These are phyloP conservation scores for Holocentrus rufus DNA, from an alignment of 2,797 vertebrate species.

Conservation along the genomic window DNA sequence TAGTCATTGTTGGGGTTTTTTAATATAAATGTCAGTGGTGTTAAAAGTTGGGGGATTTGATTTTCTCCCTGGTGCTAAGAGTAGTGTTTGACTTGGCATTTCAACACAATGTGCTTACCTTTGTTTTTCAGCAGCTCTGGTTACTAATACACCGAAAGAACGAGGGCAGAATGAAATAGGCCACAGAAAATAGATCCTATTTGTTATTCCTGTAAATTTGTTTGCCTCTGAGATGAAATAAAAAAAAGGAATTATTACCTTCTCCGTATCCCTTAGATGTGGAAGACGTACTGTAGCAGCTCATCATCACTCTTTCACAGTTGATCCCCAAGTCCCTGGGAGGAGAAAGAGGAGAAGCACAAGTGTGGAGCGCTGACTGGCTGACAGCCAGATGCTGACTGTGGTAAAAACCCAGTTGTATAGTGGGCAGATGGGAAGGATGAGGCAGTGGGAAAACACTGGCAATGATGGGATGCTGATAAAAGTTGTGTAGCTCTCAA, in stretches of 20 bases:
- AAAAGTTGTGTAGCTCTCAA: constrained; percentile 5
- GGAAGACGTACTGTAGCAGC: constrained; percentile 51
- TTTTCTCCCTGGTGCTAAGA: constrained; percentile 7
- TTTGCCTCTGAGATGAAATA: constrained; percentile 25
- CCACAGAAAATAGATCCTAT: constrained; percentile 17
- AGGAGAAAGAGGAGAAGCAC: constrained; percentile 27
- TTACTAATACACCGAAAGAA: background rate
- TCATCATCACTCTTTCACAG: constrained; percentile 53
- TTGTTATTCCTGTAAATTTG: constrained; percentile 42
- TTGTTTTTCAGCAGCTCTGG: background rate
- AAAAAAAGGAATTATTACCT: constrained; percentile 26
- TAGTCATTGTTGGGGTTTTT: background rate
- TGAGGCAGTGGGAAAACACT: constrained; percentile 41
- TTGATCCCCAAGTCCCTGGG: constrained; percentile 51
- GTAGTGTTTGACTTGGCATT: constrained; percentile 39
- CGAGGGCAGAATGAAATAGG: background rate
- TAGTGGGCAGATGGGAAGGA: constrained; percentile 48
- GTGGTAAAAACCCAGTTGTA: constrained; percentile 30
- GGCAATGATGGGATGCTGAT: constrained; percentile 35
- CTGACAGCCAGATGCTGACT: constrained; percentile 54
- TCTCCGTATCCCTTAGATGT: constrained; percentile 42
- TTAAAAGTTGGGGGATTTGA: constrained; percentile 12
- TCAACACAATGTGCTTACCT: background rate
- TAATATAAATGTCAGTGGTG: background rate
- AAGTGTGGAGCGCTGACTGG: constrained; percentile 52